A percentile compares a stretch with the other conserved stretches of the same genome.
Conservation (phyloP, 2,797 vertebrate genomes). For the Ctenosaura bakeri region DNA sequence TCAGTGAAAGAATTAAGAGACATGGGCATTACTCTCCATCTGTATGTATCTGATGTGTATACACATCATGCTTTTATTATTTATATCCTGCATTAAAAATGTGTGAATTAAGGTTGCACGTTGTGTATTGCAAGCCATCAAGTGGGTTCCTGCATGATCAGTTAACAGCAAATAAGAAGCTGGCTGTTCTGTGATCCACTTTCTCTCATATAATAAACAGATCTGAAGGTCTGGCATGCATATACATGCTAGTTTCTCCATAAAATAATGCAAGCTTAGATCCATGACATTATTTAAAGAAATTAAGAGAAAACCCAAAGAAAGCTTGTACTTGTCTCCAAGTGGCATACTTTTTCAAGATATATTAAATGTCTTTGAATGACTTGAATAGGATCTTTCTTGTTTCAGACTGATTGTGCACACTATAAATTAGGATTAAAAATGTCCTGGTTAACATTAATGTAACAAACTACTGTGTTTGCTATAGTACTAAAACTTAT, state of each 20-base stretch:
- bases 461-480: background rate
- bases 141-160: background rate
- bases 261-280: background rate
- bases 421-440: background rate
- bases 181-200: background rate
- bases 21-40: constrained; percentile 97
- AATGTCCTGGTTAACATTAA: background rate
- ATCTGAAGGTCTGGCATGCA: background rate
- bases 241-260: background rate
- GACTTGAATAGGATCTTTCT: background rate
- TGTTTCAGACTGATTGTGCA: background rate
- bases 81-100: constrained; percentile 33
- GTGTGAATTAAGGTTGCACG: background rate
- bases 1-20: constrained; percentile 97
- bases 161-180: background rate
- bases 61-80: constrained; percentile 39
- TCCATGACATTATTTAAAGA: background rate
- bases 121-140: background rate
- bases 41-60: constrained; percentile 83
- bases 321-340: background rate
- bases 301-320: background rate
- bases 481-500: background rate
- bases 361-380: background rate
- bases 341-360: background rate
- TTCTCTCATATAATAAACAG: background rate